Evolutionary conservation across 2,113 vertebrate genomes (phyloP).

Genomic region (Aegotheles bennettii): DNA sequence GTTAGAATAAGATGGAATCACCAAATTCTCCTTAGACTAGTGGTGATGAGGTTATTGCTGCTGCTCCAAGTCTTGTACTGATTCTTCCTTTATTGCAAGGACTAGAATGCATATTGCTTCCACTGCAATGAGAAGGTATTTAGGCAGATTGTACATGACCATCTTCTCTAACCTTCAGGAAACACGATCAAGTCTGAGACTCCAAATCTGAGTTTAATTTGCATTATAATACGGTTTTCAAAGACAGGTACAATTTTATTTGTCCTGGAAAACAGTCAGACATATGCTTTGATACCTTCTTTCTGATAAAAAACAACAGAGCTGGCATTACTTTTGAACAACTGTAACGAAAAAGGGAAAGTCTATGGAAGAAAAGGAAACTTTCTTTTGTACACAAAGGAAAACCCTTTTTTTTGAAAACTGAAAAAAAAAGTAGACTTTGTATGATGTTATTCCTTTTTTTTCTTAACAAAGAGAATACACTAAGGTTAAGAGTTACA

Average conservation of each 20-base stretch:
- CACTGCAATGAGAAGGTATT: not conserved
- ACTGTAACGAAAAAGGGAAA: not conserved
- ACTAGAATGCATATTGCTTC: not conserved
- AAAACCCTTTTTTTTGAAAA: not conserved
- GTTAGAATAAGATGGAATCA: not conserved
- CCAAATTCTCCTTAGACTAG: not conserved
- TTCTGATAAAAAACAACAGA: not conserved
- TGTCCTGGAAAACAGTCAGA: not conserved
- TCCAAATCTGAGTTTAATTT: not conserved
- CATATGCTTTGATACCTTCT: not conserved
- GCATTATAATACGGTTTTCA: not conserved
- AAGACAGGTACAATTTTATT: not conserved
- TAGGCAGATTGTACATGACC: rapidly evolving
- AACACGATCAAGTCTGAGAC: not conserved
- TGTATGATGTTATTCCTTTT: not conserved
- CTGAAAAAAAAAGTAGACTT: not conserved
- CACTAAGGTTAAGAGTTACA: not conserved
- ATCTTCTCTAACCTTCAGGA: not conserved
- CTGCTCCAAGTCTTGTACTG: not conserved
- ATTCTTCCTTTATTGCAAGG: not conserved
- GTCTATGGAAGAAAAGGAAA: not conserved
- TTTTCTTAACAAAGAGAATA: not conserved
- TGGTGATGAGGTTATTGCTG: not conserved
- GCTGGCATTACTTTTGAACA: not conserved
- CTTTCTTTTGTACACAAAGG: not conserved